Conservation (phyloP, 2,888 invertebrate species). For the Malacosoma neustria region DNA sequence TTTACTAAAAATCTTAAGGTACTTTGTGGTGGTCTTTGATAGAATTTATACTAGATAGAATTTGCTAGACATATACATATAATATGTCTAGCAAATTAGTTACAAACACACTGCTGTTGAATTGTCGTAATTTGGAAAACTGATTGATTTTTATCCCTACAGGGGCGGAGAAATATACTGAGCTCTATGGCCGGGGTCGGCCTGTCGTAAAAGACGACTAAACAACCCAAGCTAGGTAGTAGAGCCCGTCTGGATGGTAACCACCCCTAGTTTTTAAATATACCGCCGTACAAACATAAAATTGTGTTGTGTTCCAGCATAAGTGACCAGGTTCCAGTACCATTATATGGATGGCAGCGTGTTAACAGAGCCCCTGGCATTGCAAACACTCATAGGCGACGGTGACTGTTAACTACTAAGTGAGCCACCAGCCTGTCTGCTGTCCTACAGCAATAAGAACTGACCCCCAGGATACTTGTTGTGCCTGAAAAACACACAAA, state of each 20-base stretch:
- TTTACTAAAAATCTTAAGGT: too few species aligned
- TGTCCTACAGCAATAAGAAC: constrained; percentile 14
- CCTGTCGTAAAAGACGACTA: neutral
- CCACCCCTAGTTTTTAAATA: neutral
- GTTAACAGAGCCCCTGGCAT: neutral
- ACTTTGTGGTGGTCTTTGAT: too few species aligned
- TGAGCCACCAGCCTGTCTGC: neutral
- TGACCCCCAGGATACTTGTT: too few species aligned
- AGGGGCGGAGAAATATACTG: neutral
- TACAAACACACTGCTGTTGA: too few species aligned
- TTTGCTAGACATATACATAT: too few species aligned
- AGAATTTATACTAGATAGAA: too few species aligned
- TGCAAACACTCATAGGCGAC: neutral
- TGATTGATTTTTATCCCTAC: neutral
- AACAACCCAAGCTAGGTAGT: too few species aligned
- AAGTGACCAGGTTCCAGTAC: neutral
- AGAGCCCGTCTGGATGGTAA: neutral
- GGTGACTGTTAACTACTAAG: neutral
- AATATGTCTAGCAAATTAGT: too few species aligned
- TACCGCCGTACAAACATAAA: neutral
- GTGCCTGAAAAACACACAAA: too few species aligned
- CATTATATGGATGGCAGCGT: neutral
- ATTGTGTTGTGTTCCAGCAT: neutral
- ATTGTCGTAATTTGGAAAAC: too few species aligned
- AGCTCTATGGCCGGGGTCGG: neutral